Base-by-base conservation (phyloP, 2,888 invertebrate species). In the Agrotis exclamationis region DNA sequence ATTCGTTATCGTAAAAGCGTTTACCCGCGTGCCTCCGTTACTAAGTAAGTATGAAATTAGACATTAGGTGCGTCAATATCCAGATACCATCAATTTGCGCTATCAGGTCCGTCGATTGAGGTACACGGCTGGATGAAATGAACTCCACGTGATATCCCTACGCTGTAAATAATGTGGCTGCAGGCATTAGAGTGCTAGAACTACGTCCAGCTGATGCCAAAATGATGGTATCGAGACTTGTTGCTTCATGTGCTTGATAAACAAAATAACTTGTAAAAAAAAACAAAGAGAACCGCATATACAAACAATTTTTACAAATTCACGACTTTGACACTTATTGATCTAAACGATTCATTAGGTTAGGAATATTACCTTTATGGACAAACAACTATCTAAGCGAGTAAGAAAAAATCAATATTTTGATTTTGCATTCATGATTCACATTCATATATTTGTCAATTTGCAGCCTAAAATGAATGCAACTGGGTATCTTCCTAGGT, bases 401-500 rank as follows among this genome's bases (percentile, higher is more conserved):
- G 44, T n/a, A 14, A 62, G 53, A 33, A 62, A 48, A 69, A 58
- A 63, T 16, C 45, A 63, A 70, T 54, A 63, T 66, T 68, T 63
- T 71, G 72, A 77, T 71, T 79, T 81, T 45, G 71, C 47, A 64
- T 77, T 59, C 39, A 70, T 65, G 18, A 74, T 82, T 74, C 79
- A 75, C 70, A 78, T 75, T 74, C 84, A 86, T 79, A 78, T 84
- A 87, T 83, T 85, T 82, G 89, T 90, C 90, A 90, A 90, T 90
- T 71, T 89, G 80, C 87, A 86, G 79, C 74, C 80, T 76, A 74
- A 72, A 75, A 76, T 65, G 54, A 80, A 80, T 77, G 74, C 76
- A 81, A 72, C 79, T 76, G 68, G n/a, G n/a, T 33, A 33, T 20
- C 14, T 56, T 7, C 56, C 56, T 33, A 56, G 56, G 7, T 56